These are phyloP conservation scores for Emydura subglobosa DNA, from an alignment of 2,113 vertebrate species.

Conservation along the genomic window DNA sequence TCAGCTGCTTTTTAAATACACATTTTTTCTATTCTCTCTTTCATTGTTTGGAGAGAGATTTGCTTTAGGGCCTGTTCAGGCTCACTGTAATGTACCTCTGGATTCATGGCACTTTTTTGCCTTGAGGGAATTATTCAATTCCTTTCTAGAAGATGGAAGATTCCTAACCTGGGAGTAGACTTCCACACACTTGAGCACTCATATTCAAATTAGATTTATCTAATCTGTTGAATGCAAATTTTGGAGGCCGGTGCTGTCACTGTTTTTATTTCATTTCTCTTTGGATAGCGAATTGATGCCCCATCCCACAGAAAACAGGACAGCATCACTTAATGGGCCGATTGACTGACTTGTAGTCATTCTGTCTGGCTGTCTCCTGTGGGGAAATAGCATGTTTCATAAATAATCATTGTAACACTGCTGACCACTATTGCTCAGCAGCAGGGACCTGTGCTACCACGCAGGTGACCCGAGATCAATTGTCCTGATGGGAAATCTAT, in stretches of 20 bases:
- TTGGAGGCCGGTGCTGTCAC: not conserved
- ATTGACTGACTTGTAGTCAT: not conserved
- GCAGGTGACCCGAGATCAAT: not conserved
- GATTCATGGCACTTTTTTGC: not conserved
- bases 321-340: not conserved
- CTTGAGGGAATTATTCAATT: not conserved
- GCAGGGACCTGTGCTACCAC: not conserved
- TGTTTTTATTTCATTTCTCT: constrained; percentile 40
- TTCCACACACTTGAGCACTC: not conserved
- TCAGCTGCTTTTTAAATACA: not conserved
- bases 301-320: constrained; percentile 25
- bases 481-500: not conserved
- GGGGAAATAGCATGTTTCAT: not conserved
- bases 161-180: not conserved
- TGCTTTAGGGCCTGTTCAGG: constrained; percentile 5
- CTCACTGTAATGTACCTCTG: not conserved
- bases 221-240: not conserved
- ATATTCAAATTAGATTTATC: constrained; percentile 46
- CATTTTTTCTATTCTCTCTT: not conserved
- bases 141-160: not conserved
- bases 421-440: not conserved
- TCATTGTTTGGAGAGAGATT: not conserved
- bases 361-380: not conserved
- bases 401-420: not conserved
- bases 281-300: constrained; percentile 17